phyloP scores from a whole-genome alignment of 1,140 invertebrate species.

The Odontomachus brunneus region DNA sequence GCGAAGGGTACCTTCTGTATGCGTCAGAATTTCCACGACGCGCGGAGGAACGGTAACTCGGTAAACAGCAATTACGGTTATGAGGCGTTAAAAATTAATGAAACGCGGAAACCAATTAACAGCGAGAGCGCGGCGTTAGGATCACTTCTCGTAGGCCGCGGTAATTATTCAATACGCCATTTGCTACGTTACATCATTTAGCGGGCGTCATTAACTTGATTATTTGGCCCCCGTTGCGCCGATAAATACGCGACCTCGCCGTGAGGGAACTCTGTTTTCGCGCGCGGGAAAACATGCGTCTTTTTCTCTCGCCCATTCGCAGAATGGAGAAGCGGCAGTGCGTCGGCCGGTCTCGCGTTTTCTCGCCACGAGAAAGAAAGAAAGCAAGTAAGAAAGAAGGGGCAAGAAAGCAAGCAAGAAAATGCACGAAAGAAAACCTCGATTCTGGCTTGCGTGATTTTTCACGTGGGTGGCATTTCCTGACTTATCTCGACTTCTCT shows the following conservation, averaged over 20 bases:
- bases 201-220: conserved; percentile 55
- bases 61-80: conserved; percentile 60
- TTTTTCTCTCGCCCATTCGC: neutral
- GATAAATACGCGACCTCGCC: conserved; percentile 54
- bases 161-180: conserved; percentile 60
- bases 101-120: conserved; percentile 55
- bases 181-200: conserved; percentile 57
- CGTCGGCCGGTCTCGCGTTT: neutral
- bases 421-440: conserved; percentile 23
- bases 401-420: neutral
- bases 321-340: conserved; percentile 13
- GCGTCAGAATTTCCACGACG: conserved; percentile 5
- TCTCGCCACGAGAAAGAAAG: neutral
- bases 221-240: conserved; percentile 49
- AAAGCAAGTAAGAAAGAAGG: no score
- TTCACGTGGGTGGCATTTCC: conserved; percentile 44
- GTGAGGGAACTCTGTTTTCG: neutral
- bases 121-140: conserved; percentile 42
- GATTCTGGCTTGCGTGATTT: conserved; percentile 3
- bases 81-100: conserved; percentile 58
- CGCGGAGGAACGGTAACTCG: conserved; percentile 46
- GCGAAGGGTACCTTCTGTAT: no score
- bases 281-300: no score
- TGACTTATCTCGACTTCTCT: conserved; percentile 2
- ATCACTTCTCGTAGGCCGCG: conserved; percentile 57